These are phyloP conservation scores for Eupithecia exiguata DNA, from an alignment of 2,888 invertebrate species.

Conservation along the genomic window DNA sequence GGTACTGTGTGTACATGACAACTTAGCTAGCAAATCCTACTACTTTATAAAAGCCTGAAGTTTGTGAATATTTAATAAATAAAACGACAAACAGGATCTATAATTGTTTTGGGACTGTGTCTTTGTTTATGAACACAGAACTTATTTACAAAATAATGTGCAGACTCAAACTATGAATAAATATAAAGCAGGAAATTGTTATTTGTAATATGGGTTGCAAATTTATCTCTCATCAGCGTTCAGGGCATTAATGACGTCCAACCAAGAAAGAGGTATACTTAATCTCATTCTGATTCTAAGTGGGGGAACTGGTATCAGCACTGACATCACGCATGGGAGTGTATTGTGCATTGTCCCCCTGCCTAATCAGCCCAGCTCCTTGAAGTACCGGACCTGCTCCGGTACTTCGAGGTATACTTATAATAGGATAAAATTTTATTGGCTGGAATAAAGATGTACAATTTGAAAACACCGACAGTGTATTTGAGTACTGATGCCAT, in stretches of 20 bases:
- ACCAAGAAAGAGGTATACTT: not conserved
- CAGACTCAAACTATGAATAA: not conserved
- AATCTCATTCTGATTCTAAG: too few relatives aligned
- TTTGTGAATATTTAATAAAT: not conserved
- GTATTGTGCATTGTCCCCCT: too few relatives aligned
- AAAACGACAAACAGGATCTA: not conserved
- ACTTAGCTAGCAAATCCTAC: too few relatives aligned
- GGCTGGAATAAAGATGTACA: not conserved
- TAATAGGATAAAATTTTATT: not conserved
- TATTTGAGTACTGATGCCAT: not conserved
- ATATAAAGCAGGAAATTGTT: not conserved
- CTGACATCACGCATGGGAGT: too few relatives aligned
- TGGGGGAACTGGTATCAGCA: too few relatives aligned
- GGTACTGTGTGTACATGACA: too few relatives aligned
- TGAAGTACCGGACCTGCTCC: too few relatives aligned
- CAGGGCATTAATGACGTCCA: not conserved
- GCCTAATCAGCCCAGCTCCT: too few relatives aligned
- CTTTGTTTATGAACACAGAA: not conserved
- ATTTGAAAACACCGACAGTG: not conserved
- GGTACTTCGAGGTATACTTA: too few relatives aligned
- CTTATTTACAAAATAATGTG: not conserved
- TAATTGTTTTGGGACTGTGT: not conserved
- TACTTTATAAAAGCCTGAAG: too few relatives aligned
- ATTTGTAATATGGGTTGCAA: not conserved
- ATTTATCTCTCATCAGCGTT: not conserved